These are phyloP conservation scores for Hafferia zeledoni DNA, from an alignment of 2,797 vertebrate genomes.

Conservation along the genomic window DNA sequence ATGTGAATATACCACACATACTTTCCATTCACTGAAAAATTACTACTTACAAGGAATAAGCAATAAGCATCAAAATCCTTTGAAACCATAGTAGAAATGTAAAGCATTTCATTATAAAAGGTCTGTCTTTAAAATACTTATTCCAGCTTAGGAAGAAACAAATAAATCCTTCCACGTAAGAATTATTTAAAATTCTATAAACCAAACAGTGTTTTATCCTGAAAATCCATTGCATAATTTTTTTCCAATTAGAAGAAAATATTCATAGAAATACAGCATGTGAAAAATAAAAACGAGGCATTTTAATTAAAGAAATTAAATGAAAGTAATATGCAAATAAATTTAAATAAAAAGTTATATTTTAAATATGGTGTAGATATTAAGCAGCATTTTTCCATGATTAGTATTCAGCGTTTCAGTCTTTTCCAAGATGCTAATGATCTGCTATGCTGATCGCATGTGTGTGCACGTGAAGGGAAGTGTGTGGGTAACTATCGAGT, in stretches of 20 bases:
- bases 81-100: not conserved
- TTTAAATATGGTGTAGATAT: not conserved
- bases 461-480: fast-evolving
- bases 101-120: not conserved
- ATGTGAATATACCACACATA: not conserved
- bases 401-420: not conserved
- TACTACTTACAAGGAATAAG: not conserved
- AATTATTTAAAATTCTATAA: not conserved
- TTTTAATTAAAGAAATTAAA: not conserved
- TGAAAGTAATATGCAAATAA: not conserved
- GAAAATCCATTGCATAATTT: not conserved
- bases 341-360: fast-evolving
- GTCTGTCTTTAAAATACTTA: not conserved
- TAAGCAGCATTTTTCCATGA: not conserved
- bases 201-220: not conserved
- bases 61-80: not conserved
- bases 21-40: not conserved
- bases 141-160: not conserved
- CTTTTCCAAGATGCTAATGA: not conserved
- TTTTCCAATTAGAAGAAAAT: not conserved
- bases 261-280: not conserved
- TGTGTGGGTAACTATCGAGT: not conserved
- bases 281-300: not conserved
- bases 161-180: not conserved
- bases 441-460: not conserved